Evolutionary conservation across 1,140 invertebrate species (phyloP).

Genomic region (Rhagoletis pomonella): DNA sequence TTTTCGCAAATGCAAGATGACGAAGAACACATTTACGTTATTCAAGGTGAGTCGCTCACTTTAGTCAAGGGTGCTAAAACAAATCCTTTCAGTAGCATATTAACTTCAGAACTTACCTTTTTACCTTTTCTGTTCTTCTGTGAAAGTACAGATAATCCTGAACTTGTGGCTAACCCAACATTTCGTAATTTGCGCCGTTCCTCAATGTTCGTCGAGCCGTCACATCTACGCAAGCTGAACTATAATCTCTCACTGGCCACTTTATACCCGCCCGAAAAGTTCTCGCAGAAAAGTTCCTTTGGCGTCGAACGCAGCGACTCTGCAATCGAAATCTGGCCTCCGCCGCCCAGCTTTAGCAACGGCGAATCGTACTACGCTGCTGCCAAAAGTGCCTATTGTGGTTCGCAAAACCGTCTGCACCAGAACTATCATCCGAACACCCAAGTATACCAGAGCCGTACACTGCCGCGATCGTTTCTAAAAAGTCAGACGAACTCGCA

Average conservation of each 20-base stretch:
- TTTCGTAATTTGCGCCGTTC: conserved; percentile 57
- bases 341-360: conserved; percentile 31
- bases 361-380: conserved; percentile 1
- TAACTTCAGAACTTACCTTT: not conserved
- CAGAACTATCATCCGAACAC: conserved; percentile 57
- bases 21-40: conserved; percentile 67
- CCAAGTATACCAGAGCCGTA: conserved; percentile 64
- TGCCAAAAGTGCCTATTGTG: conserved; percentile 54
- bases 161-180: conserved; percentile 16
- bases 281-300: conserved; percentile 56
- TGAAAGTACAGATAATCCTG: conserved; percentile 50
- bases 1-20: conserved; percentile 64
- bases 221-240: conserved; percentile 63
- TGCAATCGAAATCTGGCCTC: conserved; percentile 30
- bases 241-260: conserved; percentile 69
- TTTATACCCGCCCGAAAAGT: conserved; percentile 55
- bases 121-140: not conserved
- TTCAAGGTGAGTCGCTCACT: conserved; percentile 62
- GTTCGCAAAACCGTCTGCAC: conserved; percentile 57
- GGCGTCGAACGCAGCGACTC: conserved; percentile 58
- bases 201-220: conserved; percentile 63
- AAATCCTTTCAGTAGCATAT: not conserved
- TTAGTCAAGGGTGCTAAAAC: too few relatives aligned
- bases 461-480: conserved; percentile 68
- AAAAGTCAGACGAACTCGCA: conserved; percentile 63